Evolutionary conservation across 2,797 vertebrate species (phyloP).

Genomic region (Aselliscus stoliczkanus): DNA sequence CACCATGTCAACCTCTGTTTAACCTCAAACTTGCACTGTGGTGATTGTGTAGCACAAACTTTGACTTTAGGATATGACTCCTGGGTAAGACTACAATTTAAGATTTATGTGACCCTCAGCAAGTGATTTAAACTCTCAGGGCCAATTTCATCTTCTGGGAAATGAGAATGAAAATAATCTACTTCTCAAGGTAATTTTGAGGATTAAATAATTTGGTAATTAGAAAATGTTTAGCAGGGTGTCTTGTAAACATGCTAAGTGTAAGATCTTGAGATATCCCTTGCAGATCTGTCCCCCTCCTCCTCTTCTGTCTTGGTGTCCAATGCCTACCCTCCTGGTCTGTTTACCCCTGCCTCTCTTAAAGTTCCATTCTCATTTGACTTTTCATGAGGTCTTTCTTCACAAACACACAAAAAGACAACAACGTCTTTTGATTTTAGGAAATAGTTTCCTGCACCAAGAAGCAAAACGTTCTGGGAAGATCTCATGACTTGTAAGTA

Average conservation of each 20-base stretch:
- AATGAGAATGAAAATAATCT: conserved; percentile 29
- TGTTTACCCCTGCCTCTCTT: conserved; percentile 6
- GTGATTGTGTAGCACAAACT: not conserved
- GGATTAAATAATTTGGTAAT: not conserved
- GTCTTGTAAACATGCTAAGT: not conserved
- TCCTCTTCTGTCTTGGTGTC: not conserved
- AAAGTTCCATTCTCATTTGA: conserved; percentile 38
- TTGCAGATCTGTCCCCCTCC: not conserved
- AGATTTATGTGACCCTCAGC: not conserved
- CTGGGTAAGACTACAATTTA: not conserved
- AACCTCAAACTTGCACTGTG: not conserved
- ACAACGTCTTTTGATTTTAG: not conserved
- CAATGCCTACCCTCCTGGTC: not conserved
- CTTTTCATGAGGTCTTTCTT: conserved; percentile 27
- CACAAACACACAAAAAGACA: not conserved
- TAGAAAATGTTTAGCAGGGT: not conserved
- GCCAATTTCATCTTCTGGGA: not conserved
- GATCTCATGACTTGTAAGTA: conserved; percentile 12
- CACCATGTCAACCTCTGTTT: not conserved
- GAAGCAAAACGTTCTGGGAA: conserved; percentile 53
- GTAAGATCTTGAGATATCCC: not conserved
- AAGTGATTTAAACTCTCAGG: not conserved
- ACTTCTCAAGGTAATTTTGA: not conserved
- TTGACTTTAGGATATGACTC: not conserved
- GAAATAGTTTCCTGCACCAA: conserved; percentile 57